A percentile compares a stretch with the other conserved stretches of the same genome.
Evolutionary conservation across 2,797 vertebrate species (phyloP).

Genomic region (Avahi laniger): DNA sequence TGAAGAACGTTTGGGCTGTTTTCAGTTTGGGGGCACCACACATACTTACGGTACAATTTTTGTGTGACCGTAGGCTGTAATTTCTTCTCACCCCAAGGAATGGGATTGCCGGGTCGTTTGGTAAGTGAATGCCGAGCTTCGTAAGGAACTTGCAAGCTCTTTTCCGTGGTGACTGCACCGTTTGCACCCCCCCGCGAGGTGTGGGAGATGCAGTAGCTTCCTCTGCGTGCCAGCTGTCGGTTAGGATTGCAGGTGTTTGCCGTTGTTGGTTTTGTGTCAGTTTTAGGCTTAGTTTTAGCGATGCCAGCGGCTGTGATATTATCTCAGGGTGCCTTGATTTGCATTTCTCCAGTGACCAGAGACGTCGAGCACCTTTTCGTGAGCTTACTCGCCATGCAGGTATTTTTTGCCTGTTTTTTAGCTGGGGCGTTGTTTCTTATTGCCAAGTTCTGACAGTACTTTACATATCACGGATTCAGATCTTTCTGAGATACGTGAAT

Average conservation of each 20-base stretch:
- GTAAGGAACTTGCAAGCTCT: background rate
- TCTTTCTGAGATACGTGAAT: background rate
- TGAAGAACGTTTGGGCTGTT: no score
- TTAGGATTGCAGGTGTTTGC: accelerated
- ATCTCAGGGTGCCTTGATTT: accelerated
- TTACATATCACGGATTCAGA: accelerated
- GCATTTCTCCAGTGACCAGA: accelerated
- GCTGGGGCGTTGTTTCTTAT: background rate
- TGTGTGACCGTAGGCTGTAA: background rate
- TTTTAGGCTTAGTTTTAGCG: background rate
- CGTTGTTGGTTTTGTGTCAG: background rate
- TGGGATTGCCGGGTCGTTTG: background rate
- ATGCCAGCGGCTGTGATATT: accelerated
- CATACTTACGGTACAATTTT: background rate
- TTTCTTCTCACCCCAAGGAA: background rate
- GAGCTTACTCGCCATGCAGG: accelerated
- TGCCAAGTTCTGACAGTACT: accelerated
- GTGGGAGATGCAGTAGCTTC: accelerated
- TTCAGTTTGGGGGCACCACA: background rate
- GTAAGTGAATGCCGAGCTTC: background rate
- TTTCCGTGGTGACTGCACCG: accelerated
- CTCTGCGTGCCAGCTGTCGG: accelerated
- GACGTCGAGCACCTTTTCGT: accelerated
- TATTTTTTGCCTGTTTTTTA: accelerated
- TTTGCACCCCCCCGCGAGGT: accelerated